Evolutionary conservation across 2,113 vertebrate genomes (phyloP), one percentile per base, ranked within the genome.

Genomic region (Rhinopomastus cyanomelas): DNA sequence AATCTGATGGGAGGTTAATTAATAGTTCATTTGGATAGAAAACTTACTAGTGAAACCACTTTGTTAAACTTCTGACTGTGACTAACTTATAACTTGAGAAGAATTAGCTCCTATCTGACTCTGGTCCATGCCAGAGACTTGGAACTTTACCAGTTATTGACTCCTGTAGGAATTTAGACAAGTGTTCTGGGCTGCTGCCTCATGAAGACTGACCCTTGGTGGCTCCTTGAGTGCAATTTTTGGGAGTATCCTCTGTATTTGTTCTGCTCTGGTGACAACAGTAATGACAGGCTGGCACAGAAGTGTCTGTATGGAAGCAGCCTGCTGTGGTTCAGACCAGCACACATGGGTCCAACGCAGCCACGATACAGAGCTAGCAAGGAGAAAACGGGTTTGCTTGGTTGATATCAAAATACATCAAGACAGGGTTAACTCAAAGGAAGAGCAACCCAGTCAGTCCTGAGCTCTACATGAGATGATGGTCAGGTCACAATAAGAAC

Each of bases 11-110:
- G 55, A 91, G 18, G 32, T 55, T 95, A 87, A 95, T 94, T 94
- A 95, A 91, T 65, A 94, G 93, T 94, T 95, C 94, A 93, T 75
- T 91, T 93, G 81, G 69, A 89, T 55, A 88, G 62, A 51, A 84
- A 51, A 81, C 79, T 78, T 80, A 89, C 61, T 72, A 68, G 77
- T 72, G 77, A 91, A 94, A 92, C 77, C 57, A 52, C 6, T 6
- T 79, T 94, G 77, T 91, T 91, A 87, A 91, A 91, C 55, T 55
- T 84, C 83, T 83, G 66, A 39, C 77, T 89, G 66, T 62, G 90
- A 86, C 76, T 65, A 88, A 27, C 46, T 68, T 69, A 76, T 84
- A 93, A 93, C 57, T 84, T 81, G 88, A 92, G 82, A 86, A 90
- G 57, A 46, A 77, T 94, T 94, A 83, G 69, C 68, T 91, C 80